Conservation (phyloP, 2,113 vertebrate genomes). For the Spermophilus dauricus region DNA sequence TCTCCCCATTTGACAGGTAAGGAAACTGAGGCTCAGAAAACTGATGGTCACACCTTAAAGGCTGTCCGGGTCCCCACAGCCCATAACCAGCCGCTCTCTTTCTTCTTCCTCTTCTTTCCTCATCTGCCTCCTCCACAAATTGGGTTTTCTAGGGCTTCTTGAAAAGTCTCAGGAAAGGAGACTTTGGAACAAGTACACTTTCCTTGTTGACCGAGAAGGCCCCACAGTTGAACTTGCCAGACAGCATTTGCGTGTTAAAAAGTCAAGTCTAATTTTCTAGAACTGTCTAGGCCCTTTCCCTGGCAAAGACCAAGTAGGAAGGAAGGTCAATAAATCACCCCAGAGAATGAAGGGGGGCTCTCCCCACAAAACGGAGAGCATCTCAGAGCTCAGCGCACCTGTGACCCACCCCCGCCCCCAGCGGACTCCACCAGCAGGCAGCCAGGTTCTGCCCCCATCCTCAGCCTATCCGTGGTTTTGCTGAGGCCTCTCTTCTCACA, state of each 20-base stretch:
- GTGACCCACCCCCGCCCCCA: rapidly evolving
- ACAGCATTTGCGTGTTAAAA: constrained; percentile 75
- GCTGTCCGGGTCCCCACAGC: rapidly evolving
- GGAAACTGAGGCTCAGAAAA: background rate
- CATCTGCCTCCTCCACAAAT: background rate
- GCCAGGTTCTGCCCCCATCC: background rate
- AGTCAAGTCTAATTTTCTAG: constrained; percentile 66
- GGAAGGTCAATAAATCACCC: constrained; percentile 71
- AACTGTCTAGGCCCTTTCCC: background rate
- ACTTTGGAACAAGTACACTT: background rate
- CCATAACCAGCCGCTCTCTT: background rate
- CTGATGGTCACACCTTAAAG: background rate
- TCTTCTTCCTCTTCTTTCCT: background rate
- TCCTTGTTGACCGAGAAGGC: constrained; percentile 20
- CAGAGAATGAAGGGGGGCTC: background rate
- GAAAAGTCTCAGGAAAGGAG: constrained; percentile 54
- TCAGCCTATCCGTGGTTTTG: background rate
- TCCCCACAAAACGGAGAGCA: background rate
- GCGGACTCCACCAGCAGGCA: background rate
- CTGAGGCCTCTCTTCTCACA: background rate
- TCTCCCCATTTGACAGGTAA: background rate
- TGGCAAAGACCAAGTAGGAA: constrained; percentile 70
- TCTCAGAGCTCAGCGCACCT: background rate
- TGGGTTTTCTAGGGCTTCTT: constrained; percentile 32
- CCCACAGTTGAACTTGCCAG: background rate